Conservation (phyloP, 1,140 invertebrate species). For the Drosophila pallidifrons region DNA sequence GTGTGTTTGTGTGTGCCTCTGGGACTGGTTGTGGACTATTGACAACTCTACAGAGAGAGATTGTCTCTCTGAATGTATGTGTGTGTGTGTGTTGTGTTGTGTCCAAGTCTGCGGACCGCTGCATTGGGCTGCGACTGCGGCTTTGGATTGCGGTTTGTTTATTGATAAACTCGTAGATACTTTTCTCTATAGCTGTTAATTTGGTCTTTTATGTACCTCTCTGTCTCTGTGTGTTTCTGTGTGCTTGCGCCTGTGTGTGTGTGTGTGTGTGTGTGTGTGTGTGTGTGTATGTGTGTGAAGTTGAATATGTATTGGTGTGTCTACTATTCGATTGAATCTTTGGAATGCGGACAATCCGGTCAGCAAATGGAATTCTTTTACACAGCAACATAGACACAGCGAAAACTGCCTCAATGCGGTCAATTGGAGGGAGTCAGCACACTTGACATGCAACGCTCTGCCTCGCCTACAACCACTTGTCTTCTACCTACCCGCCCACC, state of each 20-base stretch:
- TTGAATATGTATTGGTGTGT: conserved; percentile 33
- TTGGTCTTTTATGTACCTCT: conserved; percentile 67
- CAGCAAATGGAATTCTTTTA: conserved; percentile 74
- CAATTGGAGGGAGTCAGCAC: conserved; percentile 51
- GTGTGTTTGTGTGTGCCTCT: neutral
- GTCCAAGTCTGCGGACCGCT: conserved; percentile 46
- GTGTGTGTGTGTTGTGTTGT: conserved; percentile 21
- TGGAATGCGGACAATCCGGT: conserved; percentile 83
- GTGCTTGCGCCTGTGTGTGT: conserved; percentile 25
- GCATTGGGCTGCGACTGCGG: conserved; percentile 45
- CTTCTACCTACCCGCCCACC: neutral
- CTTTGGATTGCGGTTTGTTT: conserved; percentile 65
- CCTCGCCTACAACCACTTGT: neutral
- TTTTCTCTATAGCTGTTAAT: conserved; percentile 73
- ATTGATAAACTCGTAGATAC: conserved; percentile 73
- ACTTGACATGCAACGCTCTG: conserved; percentile 55
- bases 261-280: conserved; percentile 21
- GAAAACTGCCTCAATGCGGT: conserved; percentile 57
- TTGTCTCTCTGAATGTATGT: neutral
- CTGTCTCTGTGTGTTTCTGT: conserved; percentile 24
- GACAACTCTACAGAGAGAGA: conserved; percentile 37
- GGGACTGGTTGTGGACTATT: conserved; percentile 54
- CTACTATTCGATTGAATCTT: conserved; percentile 71
- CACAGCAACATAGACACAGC: conserved; percentile 52
- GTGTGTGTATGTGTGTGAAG: conserved; percentile 19